Evolutionary conservation across 2,113 vertebrate species (phyloP).

Genomic region (Boulengeromyrus knoepffleri): DNA sequence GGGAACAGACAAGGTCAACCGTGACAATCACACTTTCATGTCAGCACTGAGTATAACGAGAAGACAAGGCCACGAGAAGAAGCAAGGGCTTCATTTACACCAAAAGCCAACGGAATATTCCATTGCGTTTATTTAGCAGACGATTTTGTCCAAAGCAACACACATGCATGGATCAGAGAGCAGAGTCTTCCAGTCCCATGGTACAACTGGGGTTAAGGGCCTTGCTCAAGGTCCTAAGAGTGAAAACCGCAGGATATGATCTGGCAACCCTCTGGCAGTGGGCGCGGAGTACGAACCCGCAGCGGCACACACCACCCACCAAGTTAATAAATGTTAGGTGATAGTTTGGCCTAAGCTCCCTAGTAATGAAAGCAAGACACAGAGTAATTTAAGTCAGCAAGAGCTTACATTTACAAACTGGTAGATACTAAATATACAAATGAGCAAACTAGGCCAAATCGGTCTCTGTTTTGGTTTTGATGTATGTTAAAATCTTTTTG

Average conservation of each 20-base stretch:
- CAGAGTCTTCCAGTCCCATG: neutral
- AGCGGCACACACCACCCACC: neutral
- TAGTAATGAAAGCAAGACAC: neutral
- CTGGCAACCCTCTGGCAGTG: neutral
- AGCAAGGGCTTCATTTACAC: neutral
- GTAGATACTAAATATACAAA: neutral
- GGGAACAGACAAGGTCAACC: conserved; percentile 2
- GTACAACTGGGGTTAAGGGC: neutral
- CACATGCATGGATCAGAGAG: neutral
- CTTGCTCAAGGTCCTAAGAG: neutral
- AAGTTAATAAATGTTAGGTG: neutral
- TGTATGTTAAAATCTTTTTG: neutral
- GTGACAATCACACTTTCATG: neutral
- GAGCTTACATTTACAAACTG: neutral
- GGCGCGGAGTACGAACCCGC: neutral
- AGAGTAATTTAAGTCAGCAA: neutral
- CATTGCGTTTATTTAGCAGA: neutral
- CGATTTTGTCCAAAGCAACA: neutral
- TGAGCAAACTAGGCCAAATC: neutral
- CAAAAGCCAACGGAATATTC: neutral
- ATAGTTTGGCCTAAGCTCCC: neutral
- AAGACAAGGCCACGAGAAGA: neutral
- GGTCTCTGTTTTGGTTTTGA: neutral
- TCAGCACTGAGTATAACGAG: neutral
- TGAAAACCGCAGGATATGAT: neutral